These are phyloP conservation scores for Eupithecia exiguata DNA, from an alignment of 2,888 invertebrate genomes.

Conservation along the genomic window DNA sequence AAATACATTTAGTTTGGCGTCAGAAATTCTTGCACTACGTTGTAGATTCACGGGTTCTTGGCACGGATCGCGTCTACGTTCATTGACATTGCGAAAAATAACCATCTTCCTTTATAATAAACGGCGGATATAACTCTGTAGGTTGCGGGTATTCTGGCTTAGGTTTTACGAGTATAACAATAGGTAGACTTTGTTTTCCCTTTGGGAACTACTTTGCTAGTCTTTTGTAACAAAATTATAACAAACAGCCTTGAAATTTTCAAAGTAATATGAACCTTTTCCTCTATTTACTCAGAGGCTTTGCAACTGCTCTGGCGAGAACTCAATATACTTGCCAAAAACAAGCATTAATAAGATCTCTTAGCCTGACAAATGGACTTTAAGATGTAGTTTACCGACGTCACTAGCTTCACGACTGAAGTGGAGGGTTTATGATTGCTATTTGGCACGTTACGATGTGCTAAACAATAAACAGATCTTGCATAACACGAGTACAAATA, in stretches of 20 bases:
- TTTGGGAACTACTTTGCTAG: neutral
- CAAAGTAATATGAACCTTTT: neutral
- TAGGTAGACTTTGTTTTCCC: neutral
- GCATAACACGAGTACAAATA: conserved; percentile 35
- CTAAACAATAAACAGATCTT: conserved; percentile 39
- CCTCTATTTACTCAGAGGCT: neutral
- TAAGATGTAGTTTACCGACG: neutral
- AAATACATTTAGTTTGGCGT: conserved; percentile 22
- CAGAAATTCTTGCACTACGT: conserved; percentile 37
- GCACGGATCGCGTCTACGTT: conserved; percentile 50
- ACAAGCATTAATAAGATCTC: neutral
- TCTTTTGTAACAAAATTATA: neutral
- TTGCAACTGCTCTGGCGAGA: neutral
- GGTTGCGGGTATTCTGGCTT: neutral
- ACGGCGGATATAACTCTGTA: neutral
- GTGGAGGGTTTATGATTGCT: conserved; percentile 16
- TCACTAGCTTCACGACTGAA: neutral
- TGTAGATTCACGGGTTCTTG: conserved; percentile 49
- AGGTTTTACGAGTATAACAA: neutral
- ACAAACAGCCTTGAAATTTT: neutral
- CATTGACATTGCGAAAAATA: conserved; percentile 51
- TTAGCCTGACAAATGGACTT: neutral
- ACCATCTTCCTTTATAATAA: conserved; percentile 4
- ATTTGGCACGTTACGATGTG: conserved; percentile 39
- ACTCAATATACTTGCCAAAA: neutral